Base-by-base conservation (phyloP, 2,113 vertebrate genomes). In the Clupea harengus region DNA sequence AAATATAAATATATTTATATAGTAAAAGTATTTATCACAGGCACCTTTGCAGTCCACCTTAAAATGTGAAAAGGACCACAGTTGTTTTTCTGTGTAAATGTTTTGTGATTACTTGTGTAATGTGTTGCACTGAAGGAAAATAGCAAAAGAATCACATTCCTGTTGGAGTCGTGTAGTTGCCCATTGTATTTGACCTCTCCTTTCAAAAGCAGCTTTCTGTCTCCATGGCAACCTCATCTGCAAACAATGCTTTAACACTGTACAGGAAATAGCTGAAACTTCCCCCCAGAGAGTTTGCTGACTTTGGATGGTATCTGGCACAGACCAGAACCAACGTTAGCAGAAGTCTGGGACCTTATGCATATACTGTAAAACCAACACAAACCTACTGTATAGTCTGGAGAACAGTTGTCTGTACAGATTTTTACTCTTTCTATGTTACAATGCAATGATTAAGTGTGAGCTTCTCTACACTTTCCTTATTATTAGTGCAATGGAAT, bases 391-490 rank as follows among this genome's bases (percentile, higher is more conserved):
- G 84, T 81, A 85, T 45, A 81, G 46, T 83, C 52, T 57, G 39
- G 50, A 45, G 25, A 32, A 86, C 45, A 87, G 82, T 89, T 0
- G 75, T 80, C 72, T 93, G 89, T 91, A 92, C 87, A 93, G 88
- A 89, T 90, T 88, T 92, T 6, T n/a, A 64, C 64, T 87, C 85
- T 89, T 88, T 89, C 67, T 91, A 83, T 89, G 90, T 91, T 81
- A 78, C 82, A 86, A 86, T 81, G 88, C 81, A 85, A 60, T 54
- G 46, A 44, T 82, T 85, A 5, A 45, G 0, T 10, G 39, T 80
- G 67, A 84, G 81, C 87, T 82, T 25, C 4, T 22, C 60, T 39
- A 44, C 72, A 39, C 9, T 78, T 39, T 78, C 28, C 52, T 72
- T 72, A 72, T 72, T 11, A 78, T 78, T 13, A 78, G 13, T 39